Percentiles rank a stretch among this genome's conserved stretches.
Evolutionary conservation across 2,888 invertebrate species (phyloP).

Genomic region (Romanomermis culicivorax): DNA sequence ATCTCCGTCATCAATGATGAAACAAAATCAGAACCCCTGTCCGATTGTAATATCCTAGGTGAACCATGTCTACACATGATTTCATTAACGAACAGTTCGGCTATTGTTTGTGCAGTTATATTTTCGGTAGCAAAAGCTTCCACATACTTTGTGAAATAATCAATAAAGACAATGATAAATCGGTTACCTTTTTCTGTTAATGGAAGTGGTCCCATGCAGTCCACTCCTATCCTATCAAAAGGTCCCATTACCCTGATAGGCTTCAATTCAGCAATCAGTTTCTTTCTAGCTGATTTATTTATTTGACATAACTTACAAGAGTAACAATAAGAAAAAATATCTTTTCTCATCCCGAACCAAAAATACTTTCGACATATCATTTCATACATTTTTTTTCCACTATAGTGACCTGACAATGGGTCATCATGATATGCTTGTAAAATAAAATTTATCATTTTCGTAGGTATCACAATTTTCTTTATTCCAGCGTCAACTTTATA

Average conservation of each 20-base stretch:
- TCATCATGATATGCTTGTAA: background rate
- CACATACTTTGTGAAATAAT: constrained; percentile 15
- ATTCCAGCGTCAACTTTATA: background rate
- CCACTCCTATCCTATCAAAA: constrained; percentile 15
- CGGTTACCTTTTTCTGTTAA: constrained; percentile 11
- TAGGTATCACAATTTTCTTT: background rate
- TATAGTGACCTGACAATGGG: background rate
- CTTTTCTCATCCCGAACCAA: background rate
- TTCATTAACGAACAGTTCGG: constrained; percentile 12
- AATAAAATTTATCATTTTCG: background rate
- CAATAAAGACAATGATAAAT: constrained; percentile 15
- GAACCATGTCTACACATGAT: background rate
- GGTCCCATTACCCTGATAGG: constrained; percentile 11
- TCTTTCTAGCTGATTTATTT: background rate
- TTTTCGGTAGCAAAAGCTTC: constrained; percentile 21
- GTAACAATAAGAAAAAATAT: background rate
- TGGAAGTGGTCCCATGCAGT: constrained; percentile 17
- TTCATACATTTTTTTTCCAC: background rate
- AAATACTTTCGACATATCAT: background rate
- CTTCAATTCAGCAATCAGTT: constrained; percentile 5
- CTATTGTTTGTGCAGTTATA: constrained; percentile 22
- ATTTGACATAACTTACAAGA: background rate
- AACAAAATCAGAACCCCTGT: background rate
- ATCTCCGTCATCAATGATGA: background rate
- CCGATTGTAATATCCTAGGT: background rate